A percentile compares a stretch with the other conserved stretches of the same genome.
phyloP scores from a whole-genome alignment of 2,113 vertebrate species.

The Eclectus roratus region DNA sequence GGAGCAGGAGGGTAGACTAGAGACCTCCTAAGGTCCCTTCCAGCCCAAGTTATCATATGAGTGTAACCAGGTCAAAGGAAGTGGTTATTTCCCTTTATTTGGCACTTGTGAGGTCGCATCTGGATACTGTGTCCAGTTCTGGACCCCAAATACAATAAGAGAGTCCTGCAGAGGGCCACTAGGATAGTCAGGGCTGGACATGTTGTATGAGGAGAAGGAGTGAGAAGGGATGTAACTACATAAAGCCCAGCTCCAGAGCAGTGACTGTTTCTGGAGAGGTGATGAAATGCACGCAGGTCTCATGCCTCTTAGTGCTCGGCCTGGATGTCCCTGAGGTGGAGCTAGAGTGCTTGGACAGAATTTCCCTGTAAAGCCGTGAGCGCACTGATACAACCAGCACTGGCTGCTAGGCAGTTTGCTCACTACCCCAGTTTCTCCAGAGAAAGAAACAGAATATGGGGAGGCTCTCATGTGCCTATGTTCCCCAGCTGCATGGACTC shows the following conservation, averaged over 20 bases:
- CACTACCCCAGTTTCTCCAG: not conserved
- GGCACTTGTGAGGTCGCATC: not conserved
- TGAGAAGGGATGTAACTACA: not conserved
- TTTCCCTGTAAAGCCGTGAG: not conserved
- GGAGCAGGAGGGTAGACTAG: not conserved
- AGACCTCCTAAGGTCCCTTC: not conserved
- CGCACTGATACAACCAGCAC: not conserved
- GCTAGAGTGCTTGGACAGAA: not conserved
- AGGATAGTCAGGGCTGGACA: not conserved
- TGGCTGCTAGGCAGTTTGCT: not conserved
- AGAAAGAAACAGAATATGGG: not conserved
- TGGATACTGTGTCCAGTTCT: not conserved
- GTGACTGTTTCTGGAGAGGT: not conserved
- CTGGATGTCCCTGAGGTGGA: not conserved
- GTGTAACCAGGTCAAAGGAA: not conserved
- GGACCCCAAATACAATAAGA: not conserved
- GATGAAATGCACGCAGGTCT: not conserved
- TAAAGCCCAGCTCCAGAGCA: not conserved
- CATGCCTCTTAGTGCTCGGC: not conserved
- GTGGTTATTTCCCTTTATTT: not conserved
- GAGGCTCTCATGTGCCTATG: not conserved
- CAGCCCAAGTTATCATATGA: not conserved
- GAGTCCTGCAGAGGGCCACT: not conserved
- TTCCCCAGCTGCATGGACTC: fast-evolving
- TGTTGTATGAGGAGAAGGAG: not conserved